Evolutionary conservation across 2,888 invertebrate species (phyloP).

Genomic region (Axea sp.): DNA sequence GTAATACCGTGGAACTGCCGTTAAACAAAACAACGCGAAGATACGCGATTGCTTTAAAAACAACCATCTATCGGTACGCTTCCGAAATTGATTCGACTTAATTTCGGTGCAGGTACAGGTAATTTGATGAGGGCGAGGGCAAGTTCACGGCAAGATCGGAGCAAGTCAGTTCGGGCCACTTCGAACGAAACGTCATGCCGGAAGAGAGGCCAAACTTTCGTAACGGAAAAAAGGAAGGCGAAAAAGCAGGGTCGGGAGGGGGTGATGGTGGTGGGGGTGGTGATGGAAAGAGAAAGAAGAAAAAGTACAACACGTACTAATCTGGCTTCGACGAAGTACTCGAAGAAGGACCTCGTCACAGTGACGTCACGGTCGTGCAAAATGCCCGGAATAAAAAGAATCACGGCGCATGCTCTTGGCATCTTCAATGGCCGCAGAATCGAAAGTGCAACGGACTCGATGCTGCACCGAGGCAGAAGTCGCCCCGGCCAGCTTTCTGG

Average conservation of each 20-base stretch:
- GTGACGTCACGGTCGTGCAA: constrained; percentile 49
- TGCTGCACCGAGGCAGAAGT: constrained; percentile 29
- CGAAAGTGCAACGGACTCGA: constrained; percentile 62
- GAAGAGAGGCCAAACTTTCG: constrained; percentile 40
- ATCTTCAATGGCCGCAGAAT: constrained; percentile 59
- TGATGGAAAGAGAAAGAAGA: not conserved
- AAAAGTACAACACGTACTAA: constrained; percentile 31
- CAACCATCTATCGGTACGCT: too few relatives aligned
- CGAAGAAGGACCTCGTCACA: constrained; percentile 44
- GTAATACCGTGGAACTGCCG: too few relatives aligned
- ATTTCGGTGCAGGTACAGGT: too few relatives aligned
- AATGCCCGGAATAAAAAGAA: constrained; percentile 54
- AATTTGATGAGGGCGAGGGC: constrained; percentile 1
- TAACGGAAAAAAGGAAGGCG: constrained; percentile 42
- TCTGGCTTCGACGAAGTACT: constrained; percentile 44
- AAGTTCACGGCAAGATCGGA: constrained; percentile 10
- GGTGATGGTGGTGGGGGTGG: too few relatives aligned
- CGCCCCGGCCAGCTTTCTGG: constrained; percentile 51
- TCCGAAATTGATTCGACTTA: too few relatives aligned
- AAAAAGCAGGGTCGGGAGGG: too few relatives aligned
- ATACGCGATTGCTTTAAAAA: too few relatives aligned
- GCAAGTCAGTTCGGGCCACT: constrained; percentile 4
- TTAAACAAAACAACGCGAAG: too few relatives aligned
- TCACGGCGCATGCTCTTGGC: constrained; percentile 56
- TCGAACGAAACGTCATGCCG: constrained; percentile 28